phyloP scores from a whole-genome alignment of 1,140 invertebrate genomes.

The Reticulitermes speratus region DNA sequence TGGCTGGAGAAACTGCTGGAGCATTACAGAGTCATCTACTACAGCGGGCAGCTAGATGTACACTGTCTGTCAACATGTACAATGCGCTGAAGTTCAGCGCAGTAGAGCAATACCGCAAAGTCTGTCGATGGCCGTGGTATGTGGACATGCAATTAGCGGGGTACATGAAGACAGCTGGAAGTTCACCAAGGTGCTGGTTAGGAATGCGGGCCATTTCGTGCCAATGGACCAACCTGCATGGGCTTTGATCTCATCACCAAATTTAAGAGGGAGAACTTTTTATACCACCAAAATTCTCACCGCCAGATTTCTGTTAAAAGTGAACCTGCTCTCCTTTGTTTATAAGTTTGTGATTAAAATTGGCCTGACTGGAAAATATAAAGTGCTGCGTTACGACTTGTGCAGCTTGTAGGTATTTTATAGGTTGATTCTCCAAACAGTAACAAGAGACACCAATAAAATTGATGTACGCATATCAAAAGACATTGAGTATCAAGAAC shows the following conservation, averaged over 20 bases:
- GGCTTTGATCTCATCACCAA: constrained; percentile 73
- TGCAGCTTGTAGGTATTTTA: too few species aligned
- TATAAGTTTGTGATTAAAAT: too few species aligned
- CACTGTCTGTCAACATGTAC: constrained; percentile 29
- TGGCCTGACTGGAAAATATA: too few species aligned
- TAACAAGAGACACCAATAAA: too few species aligned
- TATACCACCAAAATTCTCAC: too few species aligned
- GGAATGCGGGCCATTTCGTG: constrained; percentile 82
- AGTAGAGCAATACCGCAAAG: constrained; percentile 24
- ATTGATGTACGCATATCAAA: too few species aligned
- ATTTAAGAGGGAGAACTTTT: constrained; percentile 59
- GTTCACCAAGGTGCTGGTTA: constrained; percentile 75
- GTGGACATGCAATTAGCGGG: constrained; percentile 71
- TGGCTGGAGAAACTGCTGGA: constrained; percentile 36
- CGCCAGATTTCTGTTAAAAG: too few species aligned
- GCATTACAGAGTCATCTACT: constrained; percentile 38
- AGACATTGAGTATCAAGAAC: too few species aligned
- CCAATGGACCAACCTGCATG: constrained; percentile 78
- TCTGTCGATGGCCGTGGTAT: constrained; percentile 35
- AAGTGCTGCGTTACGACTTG: too few species aligned
- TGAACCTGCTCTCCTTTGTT: too few species aligned
- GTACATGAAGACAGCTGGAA: constrained; percentile 71
- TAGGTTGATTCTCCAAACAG: too few species aligned
- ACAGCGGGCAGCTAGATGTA: constrained; percentile 41
- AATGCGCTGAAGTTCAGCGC: constrained; percentile 26